A percentile compares a stretch with the other conserved stretches of the same genome.
Conservation (phyloP, 2,888 invertebrate genomes). For the Nomada fucata region DNA sequence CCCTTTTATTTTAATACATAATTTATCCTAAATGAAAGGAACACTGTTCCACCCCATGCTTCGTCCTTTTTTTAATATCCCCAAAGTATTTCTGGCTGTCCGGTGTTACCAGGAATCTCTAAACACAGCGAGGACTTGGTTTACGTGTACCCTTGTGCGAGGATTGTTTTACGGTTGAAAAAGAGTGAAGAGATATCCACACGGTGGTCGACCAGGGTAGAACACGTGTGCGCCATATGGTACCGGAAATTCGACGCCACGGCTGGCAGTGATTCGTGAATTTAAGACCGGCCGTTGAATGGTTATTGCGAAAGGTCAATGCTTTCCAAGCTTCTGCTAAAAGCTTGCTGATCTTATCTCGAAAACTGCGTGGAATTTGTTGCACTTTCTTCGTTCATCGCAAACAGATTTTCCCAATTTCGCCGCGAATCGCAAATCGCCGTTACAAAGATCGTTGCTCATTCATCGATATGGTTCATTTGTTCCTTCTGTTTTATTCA, state of each 20-base stretch:
- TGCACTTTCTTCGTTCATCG: no score
- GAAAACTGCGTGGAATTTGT: no score
- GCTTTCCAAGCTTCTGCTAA: slow-evolving; percentile 2
- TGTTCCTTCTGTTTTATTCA: background rate
- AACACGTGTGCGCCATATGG: slow-evolving; percentile 41
- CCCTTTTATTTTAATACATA: no score
- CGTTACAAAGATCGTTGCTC: no score
- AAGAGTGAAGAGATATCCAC: slow-evolving; percentile 29
- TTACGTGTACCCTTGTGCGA: slow-evolving; percentile 1
- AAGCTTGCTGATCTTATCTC: no score
- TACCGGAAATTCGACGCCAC: slow-evolving; percentile 20
- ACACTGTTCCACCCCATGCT: no score
- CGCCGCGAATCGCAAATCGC: no score
- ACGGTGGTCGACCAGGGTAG: slow-evolving; percentile 16
- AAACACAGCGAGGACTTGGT: background rate
- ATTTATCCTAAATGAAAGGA: no score
- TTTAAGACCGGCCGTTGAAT: background rate
- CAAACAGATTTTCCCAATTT: no score
- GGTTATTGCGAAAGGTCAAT: slow-evolving; percentile 6
- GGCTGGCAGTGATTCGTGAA: slow-evolving; percentile 30
- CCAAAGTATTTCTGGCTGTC: no score
- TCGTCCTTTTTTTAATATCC: no score
- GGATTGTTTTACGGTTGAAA: slow-evolving; percentile 29
- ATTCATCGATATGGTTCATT: no score
- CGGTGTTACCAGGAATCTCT: background rate